Conservation (phyloP, 2,888 invertebrate genomes). For the Anthoptus insignis region DNA sequence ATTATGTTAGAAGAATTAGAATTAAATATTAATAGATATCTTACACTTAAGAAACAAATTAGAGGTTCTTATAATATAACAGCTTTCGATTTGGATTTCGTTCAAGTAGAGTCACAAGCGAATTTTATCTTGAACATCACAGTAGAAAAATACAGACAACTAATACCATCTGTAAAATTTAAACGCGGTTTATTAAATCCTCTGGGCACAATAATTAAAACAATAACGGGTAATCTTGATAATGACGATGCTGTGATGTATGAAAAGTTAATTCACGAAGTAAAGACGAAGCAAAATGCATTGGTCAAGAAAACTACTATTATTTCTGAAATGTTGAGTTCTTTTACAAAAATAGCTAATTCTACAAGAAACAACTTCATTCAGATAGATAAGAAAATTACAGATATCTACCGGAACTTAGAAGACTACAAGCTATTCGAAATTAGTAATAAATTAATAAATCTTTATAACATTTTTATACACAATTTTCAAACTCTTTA, state of each 20-base stretch:
- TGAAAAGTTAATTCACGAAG: conserved; percentile 40
- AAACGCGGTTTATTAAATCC: conserved; percentile 42
- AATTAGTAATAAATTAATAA: conserved; percentile 15
- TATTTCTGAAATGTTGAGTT: conserved; percentile 41
- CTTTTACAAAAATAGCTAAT: conserved; percentile 24
- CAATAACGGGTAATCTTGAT: conserved; percentile 51
- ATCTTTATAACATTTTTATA: conserved; percentile 33
- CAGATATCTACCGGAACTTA: conserved; percentile 21
- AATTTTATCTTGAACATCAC: conserved; percentile 37
- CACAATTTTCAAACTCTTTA: conserved; percentile 31
- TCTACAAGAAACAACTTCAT: conserved; percentile 15
- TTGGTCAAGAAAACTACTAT: conserved; percentile 41
- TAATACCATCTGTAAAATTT: conserved; percentile 20
- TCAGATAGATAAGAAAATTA: conserved; percentile 21
- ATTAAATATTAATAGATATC: conserved; percentile 38
- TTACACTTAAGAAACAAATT: conserved; percentile 21
- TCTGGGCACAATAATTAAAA: conserved; percentile 46
- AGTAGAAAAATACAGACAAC: conserved; percentile 14
- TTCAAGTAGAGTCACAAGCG: conserved; percentile 35
- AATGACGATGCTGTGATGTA: conserved; percentile 47
- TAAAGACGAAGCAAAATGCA: conserved; percentile 38
- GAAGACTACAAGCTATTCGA: conserved; percentile 11
- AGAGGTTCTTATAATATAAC: neutral
- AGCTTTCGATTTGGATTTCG: conserved; percentile 20
- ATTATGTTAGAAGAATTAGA: conserved; percentile 40